These are phyloP conservation scores for Drosophila aldrichi DNA, from an alignment of 2,888 invertebrate species.

Conservation along the genomic window DNA sequence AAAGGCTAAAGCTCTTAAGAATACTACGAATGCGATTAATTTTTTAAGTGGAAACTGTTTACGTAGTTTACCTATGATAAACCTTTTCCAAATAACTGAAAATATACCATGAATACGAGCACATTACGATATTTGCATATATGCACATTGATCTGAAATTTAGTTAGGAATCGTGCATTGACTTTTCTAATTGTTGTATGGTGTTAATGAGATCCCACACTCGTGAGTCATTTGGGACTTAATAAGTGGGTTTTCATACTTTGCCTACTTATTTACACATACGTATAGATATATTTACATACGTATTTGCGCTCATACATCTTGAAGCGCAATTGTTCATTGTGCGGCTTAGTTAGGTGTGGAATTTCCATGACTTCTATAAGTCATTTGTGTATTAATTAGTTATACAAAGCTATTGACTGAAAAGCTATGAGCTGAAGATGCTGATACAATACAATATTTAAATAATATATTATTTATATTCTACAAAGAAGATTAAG, in stretches of 20 bases:
- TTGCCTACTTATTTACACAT: constrained; percentile 16
- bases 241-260: constrained; percentile 37
- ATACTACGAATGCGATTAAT: neutral
- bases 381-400: constrained; percentile 9
- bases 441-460: too few species aligned
- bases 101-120: constrained; percentile 3
- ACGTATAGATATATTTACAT: neutral
- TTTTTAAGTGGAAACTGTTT: neutral
- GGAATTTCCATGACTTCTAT: constrained; percentile 42
- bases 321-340: constrained; percentile 27
- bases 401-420: neutral
- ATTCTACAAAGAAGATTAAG: neutral
- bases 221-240: constrained; percentile 44
- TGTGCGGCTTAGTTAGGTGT: constrained; percentile 3
- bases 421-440: neutral
- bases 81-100: neutral
- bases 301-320: constrained; percentile 1
- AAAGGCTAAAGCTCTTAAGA: neutral
- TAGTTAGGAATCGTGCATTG: constrained; percentile 30
- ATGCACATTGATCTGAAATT: constrained; percentile 1
- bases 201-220: constrained; percentile 35
- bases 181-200: constrained; percentile 17
- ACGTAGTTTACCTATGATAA: neutral
- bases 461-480: neutral
- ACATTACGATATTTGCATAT: neutral